Base-by-base conservation (phyloP, 2,797 vertebrate genomes). In the Onychomys arenicola region DNA sequence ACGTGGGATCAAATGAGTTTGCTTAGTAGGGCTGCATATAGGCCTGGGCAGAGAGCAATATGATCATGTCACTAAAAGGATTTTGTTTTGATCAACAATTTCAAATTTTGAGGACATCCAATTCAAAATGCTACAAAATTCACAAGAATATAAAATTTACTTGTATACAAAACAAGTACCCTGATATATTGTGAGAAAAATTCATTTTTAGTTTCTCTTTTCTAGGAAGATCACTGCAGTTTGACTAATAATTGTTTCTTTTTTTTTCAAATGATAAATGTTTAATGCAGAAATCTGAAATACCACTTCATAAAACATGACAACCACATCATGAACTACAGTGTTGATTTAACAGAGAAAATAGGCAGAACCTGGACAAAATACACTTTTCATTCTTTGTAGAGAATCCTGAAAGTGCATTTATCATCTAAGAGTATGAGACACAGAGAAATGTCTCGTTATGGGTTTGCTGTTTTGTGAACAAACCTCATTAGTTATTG, bases 261-360 rank as follows among this genome's bases (percentile, higher is more conserved):
- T n/a, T n/a, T n/a, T n/a, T n/a, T n/a, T 92, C 55, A 17, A 90
- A 55, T 67, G 13, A 55, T 78, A 67, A 83, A 43, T 52, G 21
- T 82, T 89, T 23, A 63, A n/a, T 75, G 27, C 2, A 67, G 73
- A 85, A 88, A 96, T 81, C 57, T 40, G 27, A 55, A 90, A 89
- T 67, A 71, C 78, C 94, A 57, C 88, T 61, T 46, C 25, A 43
- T 43, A 80, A 94, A 94, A 65, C 43, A 77, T 27, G 46, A 91
- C 43, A 19, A 65, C 4, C 4, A 23, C 13, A 81, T 78, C 23
- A 75, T 32, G 1, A 76, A 89, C 21, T 61, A 27, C 2, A 90
- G 59, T 43, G 23, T 0, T 32, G 14, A 81, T 29, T 82, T 57
- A 43, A 61, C 6, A 89, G n/a, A 46, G 46, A 81, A 90, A 84